A percentile compares a stretch with the other conserved stretches of the same genome.
phyloP scores from a whole-genome alignment of 2,888 invertebrate genomes.

The Matsumyia berberina region DNA sequence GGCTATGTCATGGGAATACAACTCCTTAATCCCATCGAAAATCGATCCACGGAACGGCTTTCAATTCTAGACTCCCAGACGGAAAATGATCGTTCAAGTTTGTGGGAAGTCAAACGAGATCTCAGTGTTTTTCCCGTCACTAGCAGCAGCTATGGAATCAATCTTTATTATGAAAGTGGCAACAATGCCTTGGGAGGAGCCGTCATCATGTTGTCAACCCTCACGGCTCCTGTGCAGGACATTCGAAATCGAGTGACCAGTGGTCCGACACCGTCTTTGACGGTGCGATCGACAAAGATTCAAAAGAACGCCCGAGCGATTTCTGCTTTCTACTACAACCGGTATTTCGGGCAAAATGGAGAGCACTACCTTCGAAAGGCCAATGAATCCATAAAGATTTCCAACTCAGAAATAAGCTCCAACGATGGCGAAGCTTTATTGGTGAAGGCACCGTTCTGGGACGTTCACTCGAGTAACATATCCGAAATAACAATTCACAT shows the following conservation, averaged over 20 bases:
- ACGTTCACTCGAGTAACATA: slow-evolving; percentile 92
- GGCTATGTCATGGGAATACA: slow-evolving; percentile 95
- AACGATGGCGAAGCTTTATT: slow-evolving; percentile 92
- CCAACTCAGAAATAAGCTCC: slow-evolving; percentile 92
- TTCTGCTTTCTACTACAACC: slow-evolving; percentile 93
- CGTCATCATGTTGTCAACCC: slow-evolving; percentile 91
- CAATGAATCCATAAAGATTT: slow-evolving; percentile 93
- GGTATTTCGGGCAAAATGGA: slow-evolving; percentile 93
- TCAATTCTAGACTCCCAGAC: slow-evolving; percentile 91
- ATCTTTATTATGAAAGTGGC: slow-evolving; percentile 92
- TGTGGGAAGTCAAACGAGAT: slow-evolving; percentile 93
- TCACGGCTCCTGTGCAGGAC: slow-evolving; percentile 90
- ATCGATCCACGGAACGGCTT: slow-evolving; percentile 93
- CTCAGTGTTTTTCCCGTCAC: slow-evolving; percentile 95
- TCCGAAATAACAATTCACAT: slow-evolving; percentile 96
- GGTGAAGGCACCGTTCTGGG: slow-evolving; percentile 93
- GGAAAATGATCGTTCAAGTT: slow-evolving; percentile 87
- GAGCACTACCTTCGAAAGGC: slow-evolving; percentile 94
- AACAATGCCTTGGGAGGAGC: slow-evolving; percentile 91
- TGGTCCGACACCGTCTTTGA: slow-evolving; percentile 92
- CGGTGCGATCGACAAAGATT: slow-evolving; percentile 89
- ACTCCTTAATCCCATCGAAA: slow-evolving; percentile 95
- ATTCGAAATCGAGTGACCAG: slow-evolving; percentile 90
- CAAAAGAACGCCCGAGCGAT: slow-evolving; percentile 92
- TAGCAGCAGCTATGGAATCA: slow-evolving; percentile 92